Conservation (phyloP, 2,888 invertebrate species). For the Elegia similella region DNA sequence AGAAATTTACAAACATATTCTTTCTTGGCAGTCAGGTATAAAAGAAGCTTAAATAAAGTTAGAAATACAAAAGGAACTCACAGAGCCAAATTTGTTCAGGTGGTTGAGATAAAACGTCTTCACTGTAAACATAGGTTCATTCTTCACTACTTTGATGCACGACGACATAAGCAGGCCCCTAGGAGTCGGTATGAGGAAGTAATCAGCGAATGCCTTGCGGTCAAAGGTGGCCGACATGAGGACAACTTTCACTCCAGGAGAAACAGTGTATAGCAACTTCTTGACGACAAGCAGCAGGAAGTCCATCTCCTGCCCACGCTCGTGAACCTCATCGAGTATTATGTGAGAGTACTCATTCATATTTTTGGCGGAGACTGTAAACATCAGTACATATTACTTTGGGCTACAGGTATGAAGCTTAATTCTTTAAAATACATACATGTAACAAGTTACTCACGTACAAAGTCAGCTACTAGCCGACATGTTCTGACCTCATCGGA, state of each 20-base stretch:
- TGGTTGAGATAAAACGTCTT: constrained; percentile 84
- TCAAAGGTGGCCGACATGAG: constrained; percentile 98
- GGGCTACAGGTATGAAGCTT: neutral
- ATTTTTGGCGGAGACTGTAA: constrained; percentile 83
- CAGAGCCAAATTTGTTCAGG: constrained; percentile 68
- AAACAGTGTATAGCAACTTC: constrained; percentile 84
- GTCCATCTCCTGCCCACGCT: constrained; percentile 95
- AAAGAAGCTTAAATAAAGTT: too few species aligned
- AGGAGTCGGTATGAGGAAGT: constrained; percentile 74
- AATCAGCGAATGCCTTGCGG: constrained; percentile 85
- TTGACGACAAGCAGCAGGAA: constrained; percentile 92
- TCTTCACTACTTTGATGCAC: constrained; percentile 68
- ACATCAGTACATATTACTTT: neutral
- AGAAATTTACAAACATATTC: too few species aligned
- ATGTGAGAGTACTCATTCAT: constrained; percentile 93
- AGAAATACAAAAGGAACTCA: constrained; percentile 46
- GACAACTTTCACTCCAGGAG: constrained; percentile 72
- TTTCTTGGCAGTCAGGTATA: too few species aligned
- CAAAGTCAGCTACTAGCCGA: too few species aligned
- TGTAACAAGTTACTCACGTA: too few species aligned
- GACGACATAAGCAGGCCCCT: constrained; percentile 52
- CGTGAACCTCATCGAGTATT: constrained; percentile 96
- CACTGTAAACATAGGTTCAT: constrained; percentile 75
- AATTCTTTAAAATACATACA: too few species aligned
- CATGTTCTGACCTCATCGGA: too few species aligned